Evolutionary conservation across 2,888 invertebrate species (phyloP), one percentile per base, ranked within the genome.

Genomic region (Drosophila tripunctata): DNA sequence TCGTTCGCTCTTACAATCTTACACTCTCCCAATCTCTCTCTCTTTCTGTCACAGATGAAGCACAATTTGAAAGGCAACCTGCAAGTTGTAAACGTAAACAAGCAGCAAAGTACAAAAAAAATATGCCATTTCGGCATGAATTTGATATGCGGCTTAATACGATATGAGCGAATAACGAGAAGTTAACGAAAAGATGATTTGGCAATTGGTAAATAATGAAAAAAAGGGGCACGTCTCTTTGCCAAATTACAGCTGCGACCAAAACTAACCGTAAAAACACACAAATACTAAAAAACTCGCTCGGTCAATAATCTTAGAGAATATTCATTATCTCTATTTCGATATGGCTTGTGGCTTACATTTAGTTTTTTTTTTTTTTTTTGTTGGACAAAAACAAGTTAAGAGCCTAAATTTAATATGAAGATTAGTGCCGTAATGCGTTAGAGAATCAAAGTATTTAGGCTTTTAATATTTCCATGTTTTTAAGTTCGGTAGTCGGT

Each of bases 111-210:
- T n/a, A 47, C 45, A 47, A 33, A 43, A 45, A 60, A 62, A 63
- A 65, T 41, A 61, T 67, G 72, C 72, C 63, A 66, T 45, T 64
- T 81, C 63, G 65, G 54, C 81, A 75, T 33, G 33, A 81, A 81
- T 84, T 87, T 64, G 68, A 77, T 81, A 80, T 69, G 75, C 66
- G 27, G 72, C 72, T 87, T 80, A 83, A n/a, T n/a, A n/a, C n/a
- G n/a, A n/a, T 36, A 64, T 44, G 64, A 73, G 55, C 54, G 55
- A 3, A 22, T 22, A 27, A 27, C 27, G 4, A 27, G 22, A 51
- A 41, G 6, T 40, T 19, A 19, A 31, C 21, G 24, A 30, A 19
- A 40, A 15, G n/a, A 40, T 51, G 22, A 47, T 27, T 55, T 55
- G 4, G 21, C 55, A 47, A 47, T 14, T 27, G 27, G 27, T 27